phyloP scores from a whole-genome alignment of 2,888 invertebrate species.

The Gibbula magus region DNA sequence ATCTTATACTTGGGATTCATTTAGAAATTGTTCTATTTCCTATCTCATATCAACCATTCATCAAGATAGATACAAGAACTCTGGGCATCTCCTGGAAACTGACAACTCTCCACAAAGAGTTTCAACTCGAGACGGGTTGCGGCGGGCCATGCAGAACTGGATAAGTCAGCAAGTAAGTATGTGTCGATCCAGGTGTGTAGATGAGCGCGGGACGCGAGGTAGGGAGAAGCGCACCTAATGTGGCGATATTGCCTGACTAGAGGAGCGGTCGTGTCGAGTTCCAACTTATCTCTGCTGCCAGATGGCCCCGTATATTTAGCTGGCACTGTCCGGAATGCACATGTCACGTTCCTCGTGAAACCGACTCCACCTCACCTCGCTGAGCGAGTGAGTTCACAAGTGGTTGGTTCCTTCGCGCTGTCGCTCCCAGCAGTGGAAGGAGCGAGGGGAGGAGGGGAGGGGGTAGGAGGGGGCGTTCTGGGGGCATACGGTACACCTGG shows the following conservation, averaged over 20 bases:
- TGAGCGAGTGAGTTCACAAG: slow-evolving; percentile 9
- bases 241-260: background rate
- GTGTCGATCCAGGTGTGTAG: background rate
- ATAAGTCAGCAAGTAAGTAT: background rate
- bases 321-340: slow-evolving; percentile 2
- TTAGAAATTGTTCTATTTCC: too few species aligned
- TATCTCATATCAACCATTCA: too few species aligned
- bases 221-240: background rate
- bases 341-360: background rate
- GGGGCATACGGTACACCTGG: background rate
- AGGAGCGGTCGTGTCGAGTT: background rate
- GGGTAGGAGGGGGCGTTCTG: background rate
- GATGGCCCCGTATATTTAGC: slow-evolving; percentile 2
- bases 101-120: too few species aligned
- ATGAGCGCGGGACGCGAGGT: too few species aligned
- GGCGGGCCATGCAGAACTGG: too few species aligned
- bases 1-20: too few species aligned
- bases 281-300: background rate
- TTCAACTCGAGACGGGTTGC: too few species aligned
- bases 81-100: too few species aligned
- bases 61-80: too few species aligned
- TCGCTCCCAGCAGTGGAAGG: background rate
- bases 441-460: background rate
- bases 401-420: slow-evolving; percentile 2
- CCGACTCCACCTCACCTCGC: background rate